Conservation (phyloP, 2,888 invertebrate species). For the Rhagonycha lutea region DNA sequence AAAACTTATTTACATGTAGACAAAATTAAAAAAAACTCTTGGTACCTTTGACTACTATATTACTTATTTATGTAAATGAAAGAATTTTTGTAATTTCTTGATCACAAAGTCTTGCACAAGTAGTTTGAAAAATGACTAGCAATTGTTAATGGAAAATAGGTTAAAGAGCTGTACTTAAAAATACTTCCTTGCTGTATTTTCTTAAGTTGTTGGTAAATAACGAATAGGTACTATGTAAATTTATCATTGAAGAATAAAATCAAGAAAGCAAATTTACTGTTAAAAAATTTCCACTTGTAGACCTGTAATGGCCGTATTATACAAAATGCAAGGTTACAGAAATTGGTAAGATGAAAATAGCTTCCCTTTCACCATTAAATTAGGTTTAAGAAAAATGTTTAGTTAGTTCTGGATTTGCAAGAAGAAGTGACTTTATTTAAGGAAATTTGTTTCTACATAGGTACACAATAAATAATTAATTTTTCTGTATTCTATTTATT, state of each 20-base stretch:
- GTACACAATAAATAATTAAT: neutral
- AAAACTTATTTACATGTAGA: neutral
- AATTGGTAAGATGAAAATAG: neutral
- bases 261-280: neutral
- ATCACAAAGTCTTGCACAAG: neutral
- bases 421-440: neutral
- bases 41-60: neutral
- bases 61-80: neutral
- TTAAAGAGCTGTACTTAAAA: neutral
- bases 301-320: neutral
- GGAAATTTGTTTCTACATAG: neutral
- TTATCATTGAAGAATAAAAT: neutral
- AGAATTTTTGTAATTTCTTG: neutral
- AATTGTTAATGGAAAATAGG: neutral
- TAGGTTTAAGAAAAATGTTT: neutral
- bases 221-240: neutral
- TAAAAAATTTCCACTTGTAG: neutral
- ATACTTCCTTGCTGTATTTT: neutral
- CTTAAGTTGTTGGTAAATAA: neutral
- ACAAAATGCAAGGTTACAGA: neutral
- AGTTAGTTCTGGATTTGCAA: neutral
- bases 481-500: neutral
- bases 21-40: neutral
- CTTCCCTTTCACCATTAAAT: neutral
- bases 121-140: neutral